phyloP scores from a whole-genome alignment of 1,140 invertebrate genomes.

The Drosophila seguyi region DNA sequence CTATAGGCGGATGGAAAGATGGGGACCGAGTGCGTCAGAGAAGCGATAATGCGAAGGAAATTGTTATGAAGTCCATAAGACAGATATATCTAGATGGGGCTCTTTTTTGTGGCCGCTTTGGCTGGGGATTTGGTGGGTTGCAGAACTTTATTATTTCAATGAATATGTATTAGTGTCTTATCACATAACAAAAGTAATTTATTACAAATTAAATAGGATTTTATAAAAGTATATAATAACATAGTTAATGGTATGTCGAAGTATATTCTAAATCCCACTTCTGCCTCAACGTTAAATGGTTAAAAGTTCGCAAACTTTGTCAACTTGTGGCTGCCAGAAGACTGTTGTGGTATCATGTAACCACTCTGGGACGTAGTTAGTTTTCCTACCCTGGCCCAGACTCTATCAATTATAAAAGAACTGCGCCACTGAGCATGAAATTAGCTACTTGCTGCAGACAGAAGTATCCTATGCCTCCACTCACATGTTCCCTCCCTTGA shows the following conservation, averaged over 20 bases:
- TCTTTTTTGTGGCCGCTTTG: constrained; percentile 4
- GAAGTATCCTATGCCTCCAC: constrained; percentile 13
- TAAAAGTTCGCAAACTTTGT: constrained; percentile 19
- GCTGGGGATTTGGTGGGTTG: not conserved
- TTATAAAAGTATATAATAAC: no score
- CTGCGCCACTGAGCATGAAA: constrained; percentile 75
- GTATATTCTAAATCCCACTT: no score
- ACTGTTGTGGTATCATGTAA: constrained; percentile 31
- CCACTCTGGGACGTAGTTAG: constrained; percentile 11
- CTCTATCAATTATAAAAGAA: constrained; percentile 72
- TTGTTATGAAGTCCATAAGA: constrained; percentile 38
- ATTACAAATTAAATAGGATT: not conserved
- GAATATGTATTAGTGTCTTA: not conserved
- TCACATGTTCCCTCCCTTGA: constrained; percentile 17
- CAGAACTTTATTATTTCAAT: not conserved
- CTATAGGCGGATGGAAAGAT: constrained; percentile 5
- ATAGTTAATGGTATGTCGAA: no score
- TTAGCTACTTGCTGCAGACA: constrained; percentile 69
- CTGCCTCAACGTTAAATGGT: not conserved
- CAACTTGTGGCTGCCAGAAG: constrained; percentile 1
- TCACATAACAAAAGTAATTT: not conserved
- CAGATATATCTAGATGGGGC: constrained; percentile 6
- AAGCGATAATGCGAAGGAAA: constrained; percentile 37
- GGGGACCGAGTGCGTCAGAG: constrained; percentile 6
- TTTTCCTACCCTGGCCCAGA: constrained; percentile 8